Percentiles rank a stretch among this genome's conserved stretches.
These are phyloP conservation scores for Venusia cambrica DNA, from an alignment of 2,888 invertebrate genomes.

Conservation along the genomic window DNA sequence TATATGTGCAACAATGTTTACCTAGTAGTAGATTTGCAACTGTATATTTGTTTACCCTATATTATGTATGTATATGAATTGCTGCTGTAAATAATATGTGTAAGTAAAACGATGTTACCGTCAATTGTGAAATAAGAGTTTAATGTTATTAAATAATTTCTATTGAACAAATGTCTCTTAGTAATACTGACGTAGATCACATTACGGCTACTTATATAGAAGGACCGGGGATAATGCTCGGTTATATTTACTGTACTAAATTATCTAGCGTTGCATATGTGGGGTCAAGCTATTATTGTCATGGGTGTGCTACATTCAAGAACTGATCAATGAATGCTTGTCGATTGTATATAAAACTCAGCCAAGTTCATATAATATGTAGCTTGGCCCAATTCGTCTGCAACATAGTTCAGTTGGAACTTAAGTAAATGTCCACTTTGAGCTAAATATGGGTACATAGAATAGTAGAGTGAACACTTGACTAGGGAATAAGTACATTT, in stretches of 20 bases:
- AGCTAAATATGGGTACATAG: too few species aligned
- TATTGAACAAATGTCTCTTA: conserved; percentile 71
- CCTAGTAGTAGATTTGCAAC: conserved; percentile 14
- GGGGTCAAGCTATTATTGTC: too few species aligned
- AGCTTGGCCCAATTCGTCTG: too few species aligned
- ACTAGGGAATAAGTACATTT: too few species aligned
- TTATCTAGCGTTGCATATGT: conserved; percentile 17
- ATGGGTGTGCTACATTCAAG: too few species aligned
- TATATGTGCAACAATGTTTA: conserved; percentile 11
- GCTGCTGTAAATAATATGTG: conserved; percentile 77
- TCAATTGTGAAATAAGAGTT: conserved; percentile 81
- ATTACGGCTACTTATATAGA: conserved; percentile 33
- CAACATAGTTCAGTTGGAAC: too few species aligned
- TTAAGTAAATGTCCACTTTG: too few species aligned
- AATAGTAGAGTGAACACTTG: too few species aligned
- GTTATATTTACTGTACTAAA: conserved; percentile 12
- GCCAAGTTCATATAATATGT: too few species aligned
- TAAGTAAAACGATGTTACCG: conserved; percentile 82
- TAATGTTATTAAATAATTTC: conserved; percentile 81
- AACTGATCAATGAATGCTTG: too few species aligned
- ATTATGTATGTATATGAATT: conserved; percentile 63
- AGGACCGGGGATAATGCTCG: conserved; percentile 5
- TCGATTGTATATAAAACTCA: too few species aligned
- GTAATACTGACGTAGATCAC: conserved; percentile 79
- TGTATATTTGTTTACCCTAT: conserved; percentile 32